Evolutionary conservation across 1,140 invertebrate species (phyloP).

Genomic region (Lerema accius): DNA sequence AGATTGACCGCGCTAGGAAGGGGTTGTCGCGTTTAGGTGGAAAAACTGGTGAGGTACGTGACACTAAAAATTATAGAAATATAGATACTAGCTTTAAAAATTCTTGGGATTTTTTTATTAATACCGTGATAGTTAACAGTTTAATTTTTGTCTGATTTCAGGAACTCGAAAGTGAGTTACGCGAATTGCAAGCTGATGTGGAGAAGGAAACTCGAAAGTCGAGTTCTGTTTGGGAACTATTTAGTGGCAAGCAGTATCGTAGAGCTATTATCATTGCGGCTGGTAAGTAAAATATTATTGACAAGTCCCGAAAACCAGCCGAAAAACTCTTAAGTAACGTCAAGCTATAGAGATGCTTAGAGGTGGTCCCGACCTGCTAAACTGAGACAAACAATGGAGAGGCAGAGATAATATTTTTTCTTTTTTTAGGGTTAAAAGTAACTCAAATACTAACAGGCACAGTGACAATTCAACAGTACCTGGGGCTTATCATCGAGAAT

Average conservation of each 20-base stretch:
- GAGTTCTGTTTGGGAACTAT: slow-evolving; percentile 81
- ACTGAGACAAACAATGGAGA: no score
- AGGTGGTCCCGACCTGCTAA: no score
- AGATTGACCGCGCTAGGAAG: slow-evolving; percentile 67
- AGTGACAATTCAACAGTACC: slow-evolving; percentile 86
- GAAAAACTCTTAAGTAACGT: no score
- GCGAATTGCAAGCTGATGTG: slow-evolving; percentile 82
- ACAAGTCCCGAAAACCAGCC: no score
- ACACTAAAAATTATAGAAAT: no score
- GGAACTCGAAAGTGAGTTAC: slow-evolving; percentile 72
- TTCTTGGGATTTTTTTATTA: no score
- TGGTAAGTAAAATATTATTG: slow-evolving; percentile 42
- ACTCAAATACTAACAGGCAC: slow-evolving; percentile 85
- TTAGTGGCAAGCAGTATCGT: slow-evolving; percentile 83
- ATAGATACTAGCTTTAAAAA: no score
- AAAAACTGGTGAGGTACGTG: slow-evolving; percentile 59
- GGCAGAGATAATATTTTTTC: no score
- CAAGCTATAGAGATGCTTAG: no score
- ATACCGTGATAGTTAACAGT: no score
- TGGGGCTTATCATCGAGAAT: slow-evolving; percentile 83
- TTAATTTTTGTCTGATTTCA: no score
- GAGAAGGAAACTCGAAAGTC: slow-evolving; percentile 78
- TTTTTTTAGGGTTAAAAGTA: slow-evolving; percentile 82
- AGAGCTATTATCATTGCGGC: slow-evolving; percentile 78
- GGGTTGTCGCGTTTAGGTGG: slow-evolving; percentile 65